These are phyloP conservation scores for Salminus brasiliensis DNA, from an alignment of 2,113 vertebrate genomes.

Conservation along the genomic window DNA sequence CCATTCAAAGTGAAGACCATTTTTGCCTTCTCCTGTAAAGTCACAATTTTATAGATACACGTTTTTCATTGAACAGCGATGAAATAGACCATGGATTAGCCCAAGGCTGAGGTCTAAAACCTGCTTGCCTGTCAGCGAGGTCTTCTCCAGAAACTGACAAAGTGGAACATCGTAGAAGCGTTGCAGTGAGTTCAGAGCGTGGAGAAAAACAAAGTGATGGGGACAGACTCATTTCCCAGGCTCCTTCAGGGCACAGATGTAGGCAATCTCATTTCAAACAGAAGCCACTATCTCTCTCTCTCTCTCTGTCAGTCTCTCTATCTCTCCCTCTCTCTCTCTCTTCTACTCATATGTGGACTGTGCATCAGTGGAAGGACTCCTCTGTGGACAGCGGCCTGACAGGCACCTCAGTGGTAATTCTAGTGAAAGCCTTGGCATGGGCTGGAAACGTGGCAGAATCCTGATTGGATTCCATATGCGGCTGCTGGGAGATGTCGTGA, in stretches of 20 bases:
- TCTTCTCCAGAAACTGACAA: slow-evolving; percentile 39
- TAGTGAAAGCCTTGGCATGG: slow-evolving; percentile 27
- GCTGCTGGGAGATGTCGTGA: slow-evolving; percentile 8
- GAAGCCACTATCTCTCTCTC: slow-evolving; percentile 46
- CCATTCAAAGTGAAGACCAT: no score
- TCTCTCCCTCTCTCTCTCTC: background rate
- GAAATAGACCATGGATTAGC: slow-evolving; percentile 31
- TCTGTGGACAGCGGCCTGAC: slow-evolving; percentile 28
- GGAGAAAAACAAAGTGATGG: slow-evolving; percentile 59
- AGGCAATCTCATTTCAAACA: slow-evolving; percentile 47
- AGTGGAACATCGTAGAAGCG: slow-evolving; percentile 55
- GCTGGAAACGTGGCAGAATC: slow-evolving; percentile 24
- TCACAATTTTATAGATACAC: no score
- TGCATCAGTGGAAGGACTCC: slow-evolving; percentile 7
- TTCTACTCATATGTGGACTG: background rate
- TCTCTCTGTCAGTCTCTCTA: slow-evolving; percentile 3
- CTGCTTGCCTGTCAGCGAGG: slow-evolving; percentile 42
- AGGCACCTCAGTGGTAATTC: slow-evolving; percentile 32
- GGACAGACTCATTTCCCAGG: slow-evolving; percentile 57
- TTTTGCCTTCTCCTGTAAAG: no score
- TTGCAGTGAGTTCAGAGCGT: slow-evolving; percentile 54
- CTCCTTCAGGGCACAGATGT: slow-evolving; percentile 52
- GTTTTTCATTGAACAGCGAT: no score
- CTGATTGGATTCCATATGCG: slow-evolving; percentile 29
- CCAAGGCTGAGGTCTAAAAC: slow-evolving; percentile 50